Evolutionary conservation across 92 coral and sea anemone genomes (phyloP).

Genomic region (Bergia sp.): DNA sequence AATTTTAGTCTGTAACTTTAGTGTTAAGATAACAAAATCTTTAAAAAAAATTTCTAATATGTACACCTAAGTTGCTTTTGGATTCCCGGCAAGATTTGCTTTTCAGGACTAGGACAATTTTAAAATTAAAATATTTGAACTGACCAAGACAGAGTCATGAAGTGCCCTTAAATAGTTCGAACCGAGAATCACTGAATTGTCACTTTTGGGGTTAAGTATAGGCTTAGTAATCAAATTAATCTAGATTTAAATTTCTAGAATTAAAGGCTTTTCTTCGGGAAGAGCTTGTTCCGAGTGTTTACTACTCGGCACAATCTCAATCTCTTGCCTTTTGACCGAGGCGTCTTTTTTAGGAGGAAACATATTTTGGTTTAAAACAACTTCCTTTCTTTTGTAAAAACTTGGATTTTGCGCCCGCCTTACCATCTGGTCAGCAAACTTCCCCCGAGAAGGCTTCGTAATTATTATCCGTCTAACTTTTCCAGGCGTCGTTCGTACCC

Average conservation of each 20-base stretch:
- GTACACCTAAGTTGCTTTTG: neutral
- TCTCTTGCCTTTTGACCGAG: conserved; percentile 7
- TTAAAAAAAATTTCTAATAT: no score
- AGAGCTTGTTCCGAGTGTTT: neutral
- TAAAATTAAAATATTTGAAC: no score
- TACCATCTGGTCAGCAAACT: conserved; percentile 15
- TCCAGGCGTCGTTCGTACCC: conserved; percentile 28
- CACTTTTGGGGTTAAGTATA: no score
- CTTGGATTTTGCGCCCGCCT: conserved; percentile 25
- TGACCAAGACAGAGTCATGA: no score
- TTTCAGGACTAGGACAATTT: neutral
- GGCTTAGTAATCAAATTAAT: no score
- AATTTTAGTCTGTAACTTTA: neutral
- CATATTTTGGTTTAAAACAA: neutral
- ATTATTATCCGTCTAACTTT: conserved; percentile 25
- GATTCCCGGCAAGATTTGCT: neutral
- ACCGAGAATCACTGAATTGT: no score
- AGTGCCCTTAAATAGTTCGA: neutral
- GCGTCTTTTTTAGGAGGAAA: neutral
- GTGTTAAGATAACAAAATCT: neutral
- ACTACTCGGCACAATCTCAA: conserved; percentile 19
- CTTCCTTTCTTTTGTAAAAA: neutral
- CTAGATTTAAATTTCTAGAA: conserved; percentile 20
- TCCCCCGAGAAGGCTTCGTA: conserved; percentile 19
- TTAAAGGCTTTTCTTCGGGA: conserved; percentile 12